Percentiles rank a stretch among this genome's conserved stretches.
Conservation (phyloP, 2,797 vertebrate species). For the Neosilurus mollespiculum region DNA sequence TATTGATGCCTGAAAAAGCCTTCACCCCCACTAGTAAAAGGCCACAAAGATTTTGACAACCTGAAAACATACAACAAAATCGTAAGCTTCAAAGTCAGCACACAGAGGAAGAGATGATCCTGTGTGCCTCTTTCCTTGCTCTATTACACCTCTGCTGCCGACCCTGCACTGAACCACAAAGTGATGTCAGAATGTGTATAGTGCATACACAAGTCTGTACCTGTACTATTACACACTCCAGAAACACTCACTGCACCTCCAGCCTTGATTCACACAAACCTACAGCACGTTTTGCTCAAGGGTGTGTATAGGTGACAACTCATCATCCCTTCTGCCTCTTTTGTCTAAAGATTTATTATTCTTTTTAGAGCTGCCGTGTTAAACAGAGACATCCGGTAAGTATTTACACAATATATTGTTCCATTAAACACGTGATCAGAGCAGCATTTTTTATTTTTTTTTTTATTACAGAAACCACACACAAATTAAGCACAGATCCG, state of each 20-base stretch:
- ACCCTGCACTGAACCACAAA: slow-evolving; percentile 11
- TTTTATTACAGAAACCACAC: neutral
- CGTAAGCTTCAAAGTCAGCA: neutral
- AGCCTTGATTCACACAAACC: slow-evolving; percentile 1
- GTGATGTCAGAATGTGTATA: slow-evolving; percentile 14
- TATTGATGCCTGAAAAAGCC: slow-evolving; percentile 6
- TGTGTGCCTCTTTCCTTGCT: slow-evolving; percentile 30
- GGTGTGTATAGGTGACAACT: neutral
- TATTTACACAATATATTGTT: neutral
- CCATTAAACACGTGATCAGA: no score
- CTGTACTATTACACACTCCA: slow-evolving; percentile 3
- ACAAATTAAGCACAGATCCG: neutral
- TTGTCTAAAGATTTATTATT: no score
- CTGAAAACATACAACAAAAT: neutral
- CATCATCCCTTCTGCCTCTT: neutral
- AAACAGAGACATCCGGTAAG: neutral
- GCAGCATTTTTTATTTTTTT: neutral
- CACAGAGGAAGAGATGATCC: slow-evolving; percentile 38
- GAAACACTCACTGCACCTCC: neutral
- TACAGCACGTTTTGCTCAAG: slow-evolving; percentile 10
- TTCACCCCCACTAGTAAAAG: neutral
- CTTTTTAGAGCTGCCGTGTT: neutral
- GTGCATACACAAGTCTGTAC: slow-evolving; percentile 4
- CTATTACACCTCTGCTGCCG: neutral
- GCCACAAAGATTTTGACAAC: neutral